Evolutionary conservation across 2,888 invertebrate species (phyloP).

Genomic region (Trichopria drosophilae): DNA sequence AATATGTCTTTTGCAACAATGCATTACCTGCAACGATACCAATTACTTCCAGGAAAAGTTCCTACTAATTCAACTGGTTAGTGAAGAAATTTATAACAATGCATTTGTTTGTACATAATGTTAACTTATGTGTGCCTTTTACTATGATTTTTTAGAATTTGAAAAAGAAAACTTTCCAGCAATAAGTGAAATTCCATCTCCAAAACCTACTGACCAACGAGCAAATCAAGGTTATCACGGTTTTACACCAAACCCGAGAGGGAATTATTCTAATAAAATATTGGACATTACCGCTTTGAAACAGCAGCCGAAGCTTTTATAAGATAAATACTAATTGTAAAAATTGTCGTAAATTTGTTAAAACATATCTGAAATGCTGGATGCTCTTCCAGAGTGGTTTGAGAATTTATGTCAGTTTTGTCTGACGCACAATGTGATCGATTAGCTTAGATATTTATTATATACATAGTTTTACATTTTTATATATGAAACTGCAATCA

Average conservation of each 20-base stretch:
- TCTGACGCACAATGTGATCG: too few relatives aligned
- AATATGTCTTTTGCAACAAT: slow-evolving; percentile 74
- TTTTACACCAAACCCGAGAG: slow-evolving; percentile 40
- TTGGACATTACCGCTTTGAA: slow-evolving; percentile 71
- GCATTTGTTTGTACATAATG: background rate
- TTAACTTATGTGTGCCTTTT: too few relatives aligned
- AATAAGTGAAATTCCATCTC: slow-evolving; percentile 19
- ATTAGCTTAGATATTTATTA: too few relatives aligned
- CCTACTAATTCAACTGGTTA: slow-evolving; percentile 19
- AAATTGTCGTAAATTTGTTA: too few relatives aligned
- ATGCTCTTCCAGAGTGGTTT: too few relatives aligned
- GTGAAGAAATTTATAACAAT: background rate
- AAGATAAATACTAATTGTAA: slow-evolving; percentile 30
- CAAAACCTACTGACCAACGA: slow-evolving; percentile 24
- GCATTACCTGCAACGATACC: slow-evolving; percentile 72
- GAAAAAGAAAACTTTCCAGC: slow-evolving; percentile 18
- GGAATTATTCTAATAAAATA: slow-evolving; percentile 61
- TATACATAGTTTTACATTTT: too few relatives aligned
- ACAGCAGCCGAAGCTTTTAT: slow-evolving; percentile 70
- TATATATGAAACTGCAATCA: too few relatives aligned
- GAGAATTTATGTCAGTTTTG: too few relatives aligned
- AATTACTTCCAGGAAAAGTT: slow-evolving; percentile 61
- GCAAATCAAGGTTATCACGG: slow-evolving; percentile 31
- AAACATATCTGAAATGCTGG: too few relatives aligned
- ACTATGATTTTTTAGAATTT: slow-evolving; percentile 14